Percentiles rank a stretch among this genome's conserved stretches.
These are phyloP conservation scores for Oryzias curvinotus DNA, from an alignment of 2,113 vertebrate species.

Conservation along the genomic window DNA sequence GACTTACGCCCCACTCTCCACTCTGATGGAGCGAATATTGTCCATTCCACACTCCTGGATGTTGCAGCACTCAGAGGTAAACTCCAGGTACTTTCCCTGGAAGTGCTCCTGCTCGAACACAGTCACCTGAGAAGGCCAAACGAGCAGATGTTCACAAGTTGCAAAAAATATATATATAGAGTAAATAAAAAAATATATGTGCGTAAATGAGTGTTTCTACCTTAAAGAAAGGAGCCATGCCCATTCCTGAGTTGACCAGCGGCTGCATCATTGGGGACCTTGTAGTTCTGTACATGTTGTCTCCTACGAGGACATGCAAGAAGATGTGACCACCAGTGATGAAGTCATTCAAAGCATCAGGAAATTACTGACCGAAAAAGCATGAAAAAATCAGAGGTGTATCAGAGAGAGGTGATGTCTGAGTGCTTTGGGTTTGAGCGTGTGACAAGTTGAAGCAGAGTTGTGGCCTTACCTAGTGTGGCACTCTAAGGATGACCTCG, in stretches of 20 bases:
- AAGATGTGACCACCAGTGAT: neutral
- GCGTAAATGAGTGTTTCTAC: conserved; percentile 46
- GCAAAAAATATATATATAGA: neutral
- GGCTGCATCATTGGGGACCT: conserved; percentile 77
- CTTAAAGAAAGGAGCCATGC: conserved; percentile 81
- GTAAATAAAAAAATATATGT: neutral
- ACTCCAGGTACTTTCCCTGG: conserved; percentile 82
- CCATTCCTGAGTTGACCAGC: conserved; percentile 76
- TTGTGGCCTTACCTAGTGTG: conserved; percentile 73
- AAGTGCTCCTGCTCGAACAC: conserved; percentile 86
- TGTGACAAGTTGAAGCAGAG: conserved; percentile 45
- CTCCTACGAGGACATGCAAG: conserved; percentile 43
- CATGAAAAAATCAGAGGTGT: neutral
- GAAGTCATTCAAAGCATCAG: conserved; percentile 5
- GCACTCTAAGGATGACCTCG: conserved; percentile 64
- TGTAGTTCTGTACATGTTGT: conserved; percentile 78
- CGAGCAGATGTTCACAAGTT: neutral
- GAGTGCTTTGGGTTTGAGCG: conserved; percentile 53
- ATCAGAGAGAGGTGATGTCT: neutral
- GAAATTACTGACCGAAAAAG: neutral
- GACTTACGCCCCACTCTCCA: conserved; percentile 82
- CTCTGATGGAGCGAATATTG: conserved; percentile 82
- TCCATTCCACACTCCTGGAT: conserved; percentile 81
- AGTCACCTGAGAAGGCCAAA: conserved; percentile 68
- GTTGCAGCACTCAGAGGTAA: conserved; percentile 81